These are phyloP conservation scores for Thereva unica DNA, from an alignment of 2,888 invertebrate species.

Conservation along the genomic window DNA sequence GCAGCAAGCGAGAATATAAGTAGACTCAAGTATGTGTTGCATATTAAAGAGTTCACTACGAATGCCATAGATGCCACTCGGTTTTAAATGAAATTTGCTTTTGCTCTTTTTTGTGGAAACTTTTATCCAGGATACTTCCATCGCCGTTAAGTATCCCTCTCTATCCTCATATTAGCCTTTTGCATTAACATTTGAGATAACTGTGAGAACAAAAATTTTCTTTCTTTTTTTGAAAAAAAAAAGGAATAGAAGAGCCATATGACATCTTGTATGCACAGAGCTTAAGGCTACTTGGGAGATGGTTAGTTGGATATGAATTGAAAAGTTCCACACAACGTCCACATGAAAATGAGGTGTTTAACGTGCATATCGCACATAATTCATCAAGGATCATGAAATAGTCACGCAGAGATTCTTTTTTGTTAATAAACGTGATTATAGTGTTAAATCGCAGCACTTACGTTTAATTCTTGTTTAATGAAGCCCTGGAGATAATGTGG, in stretches of 20 bases:
- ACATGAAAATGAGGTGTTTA: too few species aligned
- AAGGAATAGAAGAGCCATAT: constrained; percentile 7
- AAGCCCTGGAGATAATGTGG: too few species aligned
- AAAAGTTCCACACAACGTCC: background rate
- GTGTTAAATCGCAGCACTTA: too few species aligned
- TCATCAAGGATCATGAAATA: too few species aligned
- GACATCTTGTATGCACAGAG: constrained; percentile 25
- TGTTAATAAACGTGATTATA: too few species aligned
- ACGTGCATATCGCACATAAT: too few species aligned
- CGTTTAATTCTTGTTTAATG: too few species aligned
- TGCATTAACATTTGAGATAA: constrained; percentile 40
- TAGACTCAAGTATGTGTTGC: constrained; percentile 42
- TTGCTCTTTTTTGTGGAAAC: constrained; percentile 40
- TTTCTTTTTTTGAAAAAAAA: constrained; percentile 27
- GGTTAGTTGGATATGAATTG: constrained; percentile 40
- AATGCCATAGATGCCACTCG: constrained; percentile 39
- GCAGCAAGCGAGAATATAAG: constrained; percentile 39
- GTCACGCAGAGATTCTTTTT: too few species aligned
- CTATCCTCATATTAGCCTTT: constrained; percentile 40
- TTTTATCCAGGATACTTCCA: constrained; percentile 16
- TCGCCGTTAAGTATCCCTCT: constrained; percentile 34
- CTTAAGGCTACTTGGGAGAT: constrained; percentile 40
- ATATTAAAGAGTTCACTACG: constrained; percentile 39
- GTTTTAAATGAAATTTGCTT: constrained; percentile 42
- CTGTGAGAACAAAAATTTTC: constrained; percentile 34